Evolutionary conservation across 2,113 vertebrate species (phyloP), one percentile per base, ranked within the genome.

Genomic region (Corythoichthys intestinalis): DNA sequence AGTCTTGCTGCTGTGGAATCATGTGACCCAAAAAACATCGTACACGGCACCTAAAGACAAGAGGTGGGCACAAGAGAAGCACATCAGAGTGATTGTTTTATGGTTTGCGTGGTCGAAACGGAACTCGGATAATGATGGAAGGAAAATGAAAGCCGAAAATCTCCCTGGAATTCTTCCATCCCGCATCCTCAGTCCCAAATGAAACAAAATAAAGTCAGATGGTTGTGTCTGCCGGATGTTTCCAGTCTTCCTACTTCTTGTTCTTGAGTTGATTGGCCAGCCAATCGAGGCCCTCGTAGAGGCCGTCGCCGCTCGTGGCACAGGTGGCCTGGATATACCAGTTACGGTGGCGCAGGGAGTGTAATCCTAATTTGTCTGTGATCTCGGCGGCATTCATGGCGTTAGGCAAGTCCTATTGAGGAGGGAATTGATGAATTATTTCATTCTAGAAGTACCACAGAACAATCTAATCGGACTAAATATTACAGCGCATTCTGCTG

Each of bases 261-360:
- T 97, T 97, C 93, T 98, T 98, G 76, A 98, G 94, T 90, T 98
- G 96, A 87, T 96, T 97, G 90, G 96, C 95, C 86, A 98, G 93
- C 96, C 96, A 98, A 92, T 98, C 96, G 75, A 98, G 94, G 73
- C 96, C 96, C 89, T 97, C 95, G 6, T 96, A 97, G 73, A 98
- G 94, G 72, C 96, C 96, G 0, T 98, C 96, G 0, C 96, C 96
- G 0, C 95, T 98, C 90, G 96, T 98, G 88, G 96, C 96, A 52
- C 96, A 98, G 79, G 96, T 97, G 82, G 96, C 96, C 88, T 98
- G 96, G 91, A 98, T 98, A 91, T 98, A 98, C 96, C 96, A 98
- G 92, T 96, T 96, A 74, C 96, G 96, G 79, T 96, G 94, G 74
- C 96, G 96, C 83, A 98, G 93, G 49, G 95, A 96, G 84, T 98